Evolutionary conservation across 2,113 vertebrate genomes (phyloP).

Genomic region (Oryzias woworae): DNA sequence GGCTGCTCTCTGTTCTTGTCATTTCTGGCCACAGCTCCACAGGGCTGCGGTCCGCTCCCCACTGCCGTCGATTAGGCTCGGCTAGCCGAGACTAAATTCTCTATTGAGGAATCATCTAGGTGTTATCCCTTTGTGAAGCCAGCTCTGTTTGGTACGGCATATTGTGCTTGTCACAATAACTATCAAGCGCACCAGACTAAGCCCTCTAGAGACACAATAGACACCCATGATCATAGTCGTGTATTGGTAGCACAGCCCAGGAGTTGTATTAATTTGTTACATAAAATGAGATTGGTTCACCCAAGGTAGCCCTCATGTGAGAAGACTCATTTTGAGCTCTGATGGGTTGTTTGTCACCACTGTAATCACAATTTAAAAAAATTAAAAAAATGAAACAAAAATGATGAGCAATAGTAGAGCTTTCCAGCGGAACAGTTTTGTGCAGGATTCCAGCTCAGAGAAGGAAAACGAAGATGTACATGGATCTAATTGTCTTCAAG

Average conservation of each 20-base stretch:
- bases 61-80: constrained; percentile 50
- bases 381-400: too few relatives aligned
- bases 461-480: too few relatives aligned
- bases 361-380: too few relatives aligned
- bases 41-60: constrained; percentile 42
- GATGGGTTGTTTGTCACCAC: too few relatives aligned
- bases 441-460: too few relatives aligned
- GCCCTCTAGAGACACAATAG: constrained; percentile 18
- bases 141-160: constrained; percentile 32
- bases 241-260: constrained; percentile 12
- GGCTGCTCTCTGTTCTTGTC: constrained; percentile 61
- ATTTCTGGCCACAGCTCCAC: constrained; percentile 55
- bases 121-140: constrained; percentile 67
- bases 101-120: constrained; percentile 62
- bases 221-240: constrained; percentile 7
- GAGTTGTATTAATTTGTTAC: constrained; percentile 33
- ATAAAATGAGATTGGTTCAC: constrained; percentile 30
- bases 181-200: constrained; percentile 40
- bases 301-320: constrained; percentile 9
- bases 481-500: too few relatives aligned
- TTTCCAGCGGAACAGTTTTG: too few relatives aligned
- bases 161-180: constrained; percentile 46
- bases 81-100: constrained; percentile 58
- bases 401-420: too few relatives aligned
- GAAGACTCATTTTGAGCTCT: constrained; percentile 1